A percentile compares a stretch with the other conserved stretches of the same genome.
Evolutionary conservation across 2,113 vertebrate genomes (phyloP).

Genomic region (Cavia porcellus): DNA sequence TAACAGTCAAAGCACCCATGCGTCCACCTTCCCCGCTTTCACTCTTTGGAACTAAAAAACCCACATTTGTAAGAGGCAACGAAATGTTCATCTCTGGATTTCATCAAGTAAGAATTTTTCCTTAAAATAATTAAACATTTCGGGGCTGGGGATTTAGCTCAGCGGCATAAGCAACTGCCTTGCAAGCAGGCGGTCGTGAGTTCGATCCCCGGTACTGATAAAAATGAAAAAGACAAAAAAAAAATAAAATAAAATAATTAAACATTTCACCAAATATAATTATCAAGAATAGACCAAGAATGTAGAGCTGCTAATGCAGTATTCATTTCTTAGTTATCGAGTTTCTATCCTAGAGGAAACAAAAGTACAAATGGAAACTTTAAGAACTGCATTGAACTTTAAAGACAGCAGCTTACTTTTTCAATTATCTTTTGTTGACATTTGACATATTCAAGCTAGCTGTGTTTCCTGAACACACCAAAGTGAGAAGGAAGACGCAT

Average conservation of each 20-base stretch:
- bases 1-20: not conserved
- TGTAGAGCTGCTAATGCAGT: not conserved
- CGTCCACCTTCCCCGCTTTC: not conserved
- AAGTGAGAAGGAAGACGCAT: not conserved
- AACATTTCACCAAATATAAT: slow-evolving; percentile 32
- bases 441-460: slow-evolving; percentile 11
- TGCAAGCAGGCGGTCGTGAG: too few relatives aligned
- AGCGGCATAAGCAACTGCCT: too few relatives aligned
- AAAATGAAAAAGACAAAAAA: too few relatives aligned
- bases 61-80: not conserved
- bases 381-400: slow-evolving; percentile 17
- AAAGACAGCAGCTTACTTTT: slow-evolving; percentile 35
- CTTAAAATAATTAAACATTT: slow-evolving; percentile 59
- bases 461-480: not conserved
- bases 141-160: not conserved
- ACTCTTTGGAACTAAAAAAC: slow-evolving; percentile 54
- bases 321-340: slow-evolving; percentile 26
- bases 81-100: not conserved
- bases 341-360: not conserved
- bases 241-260: slow-evolving; percentile 2
- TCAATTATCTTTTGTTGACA: slow-evolving; percentile 24
- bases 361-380: not conserved
- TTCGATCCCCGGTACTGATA: too few relatives aligned
- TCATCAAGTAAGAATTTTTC: slow-evolving; percentile 19
- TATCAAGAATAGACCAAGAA: slow-evolving; percentile 31